Percentiles rank a stretch among this genome's conserved stretches.
Conservation (phyloP, 1,140 invertebrate species). For the Pseudomyrmex flavicornis region DNA sequence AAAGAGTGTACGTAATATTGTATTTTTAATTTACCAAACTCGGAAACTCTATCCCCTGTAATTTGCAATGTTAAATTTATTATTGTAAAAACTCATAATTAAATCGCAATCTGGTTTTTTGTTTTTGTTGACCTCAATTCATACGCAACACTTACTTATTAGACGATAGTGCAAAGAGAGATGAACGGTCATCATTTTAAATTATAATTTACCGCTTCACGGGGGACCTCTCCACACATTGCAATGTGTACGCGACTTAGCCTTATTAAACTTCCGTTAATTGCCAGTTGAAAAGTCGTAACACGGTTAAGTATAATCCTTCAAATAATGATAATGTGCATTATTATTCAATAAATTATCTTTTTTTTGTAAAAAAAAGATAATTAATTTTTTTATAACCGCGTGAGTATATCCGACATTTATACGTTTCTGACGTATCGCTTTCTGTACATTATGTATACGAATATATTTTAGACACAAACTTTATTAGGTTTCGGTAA, state of each 20-base stretch:
- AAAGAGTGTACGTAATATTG: neutral
- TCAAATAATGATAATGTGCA: neutral
- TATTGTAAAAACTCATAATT: neutral
- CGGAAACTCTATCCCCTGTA: neutral
- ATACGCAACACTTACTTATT: neutral
- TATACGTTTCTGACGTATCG: neutral
- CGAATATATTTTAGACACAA: conserved; percentile 1
- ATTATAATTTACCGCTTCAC: conserved; percentile 32
- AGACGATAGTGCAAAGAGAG: neutral
- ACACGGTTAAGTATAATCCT: neutral
- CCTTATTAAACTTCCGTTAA: conserved; percentile 15
- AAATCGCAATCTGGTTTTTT: neutral
- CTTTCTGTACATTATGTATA: neutral
- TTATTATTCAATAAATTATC: too few species aligned
- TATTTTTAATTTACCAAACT: neutral
- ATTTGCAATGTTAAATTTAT: neutral
- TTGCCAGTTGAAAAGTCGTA: neutral
- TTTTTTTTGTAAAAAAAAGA: too few species aligned
- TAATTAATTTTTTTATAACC: neutral
- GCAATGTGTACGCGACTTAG: conserved; percentile 6
- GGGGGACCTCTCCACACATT: neutral
- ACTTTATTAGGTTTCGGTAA: conserved; percentile 39
- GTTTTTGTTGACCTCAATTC: conserved; percentile 19
- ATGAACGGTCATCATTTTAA: conserved; percentile 4
- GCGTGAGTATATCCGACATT: neutral